These are phyloP conservation scores for Abramis brama DNA, from an alignment of 2,113 vertebrate species.

Conservation along the genomic window DNA sequence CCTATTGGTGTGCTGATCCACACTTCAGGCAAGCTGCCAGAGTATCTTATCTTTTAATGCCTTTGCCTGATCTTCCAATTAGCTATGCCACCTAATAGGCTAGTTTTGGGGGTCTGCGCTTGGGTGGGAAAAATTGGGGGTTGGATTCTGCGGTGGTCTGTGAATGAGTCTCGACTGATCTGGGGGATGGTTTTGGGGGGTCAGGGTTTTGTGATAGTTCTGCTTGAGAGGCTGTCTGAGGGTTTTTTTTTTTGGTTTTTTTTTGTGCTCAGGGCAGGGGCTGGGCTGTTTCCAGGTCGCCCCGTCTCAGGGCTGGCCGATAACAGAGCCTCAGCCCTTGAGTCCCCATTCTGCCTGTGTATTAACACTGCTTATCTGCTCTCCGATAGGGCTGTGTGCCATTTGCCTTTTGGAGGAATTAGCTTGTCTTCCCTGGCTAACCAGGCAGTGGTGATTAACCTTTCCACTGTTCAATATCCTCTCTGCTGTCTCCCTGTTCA, in stretches of 20 bases:
- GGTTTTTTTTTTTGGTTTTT: conserved; percentile 93
- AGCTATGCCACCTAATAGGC: conserved; percentile 90
- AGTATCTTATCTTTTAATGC: conserved; percentile 94
- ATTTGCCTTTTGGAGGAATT: conserved; percentile 96
- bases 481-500: conserved; percentile 83
- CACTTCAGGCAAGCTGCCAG: conserved; percentile 88
- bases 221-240: conserved; percentile 92
- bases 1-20: conserved; percentile 88
- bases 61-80: conserved; percentile 96
- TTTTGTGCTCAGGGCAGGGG: conserved; percentile 89
- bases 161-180: conserved; percentile 48
- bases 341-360: conserved; percentile 94
- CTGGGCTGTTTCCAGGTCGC: conserved; percentile 89
- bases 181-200: conserved; percentile 64
- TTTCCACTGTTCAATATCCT: conserved; percentile 96
- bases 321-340: conserved; percentile 93
- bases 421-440: conserved; percentile 93
- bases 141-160: background rate
- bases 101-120: conserved; percentile 76
- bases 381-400: conserved; percentile 90
- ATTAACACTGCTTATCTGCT: conserved; percentile 95
- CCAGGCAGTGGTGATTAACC: conserved; percentile 95
- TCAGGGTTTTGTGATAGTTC: conserved; percentile 81
- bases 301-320: conserved; percentile 93
- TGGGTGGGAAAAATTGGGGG: conserved; percentile 27